Evolutionary conservation across 1,140 invertebrate genomes (phyloP), one percentile per base, ranked within the genome.

Genomic region (Bombus picipes): DNA sequence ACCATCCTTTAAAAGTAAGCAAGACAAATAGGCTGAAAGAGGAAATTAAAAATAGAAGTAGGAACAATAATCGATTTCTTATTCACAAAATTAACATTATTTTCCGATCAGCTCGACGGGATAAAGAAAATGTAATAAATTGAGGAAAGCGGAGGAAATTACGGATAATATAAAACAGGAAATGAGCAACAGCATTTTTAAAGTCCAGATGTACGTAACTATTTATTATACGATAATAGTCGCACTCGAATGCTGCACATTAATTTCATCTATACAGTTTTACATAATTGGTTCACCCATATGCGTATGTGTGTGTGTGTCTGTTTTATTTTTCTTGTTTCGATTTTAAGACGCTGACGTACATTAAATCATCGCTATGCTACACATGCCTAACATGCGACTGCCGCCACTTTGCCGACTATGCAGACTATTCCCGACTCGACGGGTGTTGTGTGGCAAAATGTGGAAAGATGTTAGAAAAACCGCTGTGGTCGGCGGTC

Each of bases 141-240:
- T 22, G 5, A 8, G 47, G 8, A 53, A 53, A 53, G 47, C 18
- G 47, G 15, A 37, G 28, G 10, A 6, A 47, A 74, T 13, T 22
- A 10, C 18, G 12, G 6, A 8, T 6, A 47, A n/a, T 4, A 13
- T 8, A 18, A 22, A 4, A n/a, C 28, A 13, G 28, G 28, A 62
- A 47, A 47, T 28, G 41, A 66, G 8, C 25, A 66, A 57, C 76
- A 53, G 22, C 18, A 41, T 83, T 70, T 80, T 28, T 43, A 75
- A 89, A 72, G 76, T 88, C 84, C 75, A 88, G 87, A 87, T 75
- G 89, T 91, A 91, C 71, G 83, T 90, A 90, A 87, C 90, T 88
- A 88, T 91, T 91, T 91, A 91, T 91, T 91, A 91, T 91, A 85
- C 72, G 87, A 81, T 89, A 90, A 86, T 90, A 91, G 83, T 89